Evolutionary conservation across 1,140 invertebrate species (phyloP).

Genomic region (Drosophila aff.): DNA sequence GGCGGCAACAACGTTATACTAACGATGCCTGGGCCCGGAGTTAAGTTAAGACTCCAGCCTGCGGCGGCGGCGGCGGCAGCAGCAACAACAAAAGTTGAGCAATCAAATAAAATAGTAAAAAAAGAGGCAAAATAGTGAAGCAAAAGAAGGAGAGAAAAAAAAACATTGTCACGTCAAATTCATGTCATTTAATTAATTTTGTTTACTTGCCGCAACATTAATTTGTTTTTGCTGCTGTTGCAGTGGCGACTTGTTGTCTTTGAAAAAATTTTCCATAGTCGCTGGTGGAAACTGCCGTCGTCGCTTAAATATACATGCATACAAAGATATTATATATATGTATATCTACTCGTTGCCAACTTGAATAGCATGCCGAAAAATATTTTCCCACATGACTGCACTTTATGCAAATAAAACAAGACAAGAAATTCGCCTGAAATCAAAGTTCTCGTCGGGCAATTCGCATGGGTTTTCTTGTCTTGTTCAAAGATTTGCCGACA

Average conservation of each 20-base stretch:
- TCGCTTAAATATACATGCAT: neutral
- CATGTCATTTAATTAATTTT: constrained; percentile 85
- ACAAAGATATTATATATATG: neutral
- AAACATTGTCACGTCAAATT: constrained; percentile 85
- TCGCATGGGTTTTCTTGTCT: constrained; percentile 45
- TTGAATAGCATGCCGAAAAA: constrained; percentile 58
- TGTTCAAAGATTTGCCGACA: constrained; percentile 80
- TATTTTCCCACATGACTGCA: constrained; percentile 81
- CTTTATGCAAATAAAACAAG: constrained; percentile 72
- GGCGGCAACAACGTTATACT: constrained; percentile 43
- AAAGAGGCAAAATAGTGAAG: constrained; percentile 7
- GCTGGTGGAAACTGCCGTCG: constrained; percentile 63
- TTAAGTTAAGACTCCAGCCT: constrained; percentile 38
- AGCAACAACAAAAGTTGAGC: constrained; percentile 63
- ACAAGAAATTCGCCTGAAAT: constrained; percentile 71
- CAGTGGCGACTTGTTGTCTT: constrained; percentile 75
- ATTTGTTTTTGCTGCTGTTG: constrained; percentile 70
- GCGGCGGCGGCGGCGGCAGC: constrained; percentile 9
- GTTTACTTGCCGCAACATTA: constrained; percentile 78
- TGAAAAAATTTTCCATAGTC: constrained; percentile 78
- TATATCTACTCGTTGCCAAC: constrained; percentile 13
- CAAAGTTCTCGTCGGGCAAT: constrained; percentile 50
- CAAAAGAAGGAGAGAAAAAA: constrained; percentile 41
- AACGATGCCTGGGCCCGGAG: constrained; percentile 68
- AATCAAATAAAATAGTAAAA: constrained; percentile 72